These are phyloP conservation scores for Netelia melanura DNA, from an alignment of 2,888 invertebrate genomes.

Conservation along the genomic window DNA sequence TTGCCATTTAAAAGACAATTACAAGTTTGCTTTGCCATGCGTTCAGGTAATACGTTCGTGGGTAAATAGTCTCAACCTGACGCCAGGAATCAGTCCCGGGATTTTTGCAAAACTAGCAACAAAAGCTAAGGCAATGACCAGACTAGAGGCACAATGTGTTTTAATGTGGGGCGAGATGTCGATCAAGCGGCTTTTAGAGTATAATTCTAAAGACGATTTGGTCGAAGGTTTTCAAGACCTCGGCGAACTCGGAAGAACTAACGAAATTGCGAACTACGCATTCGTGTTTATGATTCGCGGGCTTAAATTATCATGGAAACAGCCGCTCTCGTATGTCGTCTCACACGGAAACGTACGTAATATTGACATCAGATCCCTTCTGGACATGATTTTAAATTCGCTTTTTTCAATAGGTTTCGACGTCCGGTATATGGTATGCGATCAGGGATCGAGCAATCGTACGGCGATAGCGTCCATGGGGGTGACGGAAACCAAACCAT, in stretches of 20 bases:
- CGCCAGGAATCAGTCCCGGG: conserved; percentile 68
- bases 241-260: conserved; percentile 66
- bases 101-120: conserved; percentile 68
- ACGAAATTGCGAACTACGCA: conserved; percentile 68
- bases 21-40: conserved; percentile 73
- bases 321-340: conserved; percentile 64
- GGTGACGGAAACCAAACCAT: conserved; percentile 66
- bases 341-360: too few species aligned
- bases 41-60: conserved; percentile 71
- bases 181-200: too few species aligned
- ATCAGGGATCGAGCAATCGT: conserved; percentile 69
- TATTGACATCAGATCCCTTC: conserved; percentile 10
- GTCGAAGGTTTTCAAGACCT: conserved; percentile 72
- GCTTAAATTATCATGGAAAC: conserved; percentile 71
- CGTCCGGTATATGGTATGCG: conserved; percentile 68
- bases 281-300: conserved; percentile 73
- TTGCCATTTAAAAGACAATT: conserved; percentile 67
- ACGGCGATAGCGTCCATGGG: conserved; percentile 64
- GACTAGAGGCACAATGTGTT: conserved; percentile 66
- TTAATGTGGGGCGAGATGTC: too few species aligned
- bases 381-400: conserved; percentile 56
- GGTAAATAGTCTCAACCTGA: conserved; percentile 71
- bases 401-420: conserved; percentile 60
- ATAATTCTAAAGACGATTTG: too few species aligned
- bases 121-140: conserved; percentile 73